phyloP scores from a whole-genome alignment of 2,113 vertebrate species.

The Notothenia rossii region DNA sequence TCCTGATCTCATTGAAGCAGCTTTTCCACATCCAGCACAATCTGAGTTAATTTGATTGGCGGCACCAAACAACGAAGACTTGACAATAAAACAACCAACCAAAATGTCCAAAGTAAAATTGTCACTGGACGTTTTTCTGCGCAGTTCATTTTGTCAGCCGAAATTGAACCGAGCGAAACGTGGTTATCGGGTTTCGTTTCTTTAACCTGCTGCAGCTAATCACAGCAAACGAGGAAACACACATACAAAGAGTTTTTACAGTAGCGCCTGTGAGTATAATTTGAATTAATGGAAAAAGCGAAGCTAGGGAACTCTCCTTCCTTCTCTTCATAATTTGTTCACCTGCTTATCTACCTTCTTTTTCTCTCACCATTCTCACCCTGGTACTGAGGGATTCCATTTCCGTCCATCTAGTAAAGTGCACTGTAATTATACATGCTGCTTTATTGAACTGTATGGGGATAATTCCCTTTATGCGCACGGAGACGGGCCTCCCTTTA shows the following conservation, averaged over 20 bases:
- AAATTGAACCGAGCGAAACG: slow-evolving; percentile 15
- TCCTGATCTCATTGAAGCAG: slow-evolving; percentile 56
- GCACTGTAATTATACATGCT: slow-evolving; percentile 65
- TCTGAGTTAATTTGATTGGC: slow-evolving; percentile 37
- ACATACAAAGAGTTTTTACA: slow-evolving; percentile 17
- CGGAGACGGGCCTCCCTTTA: slow-evolving; percentile 31
- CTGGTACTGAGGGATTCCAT: slow-evolving; percentile 60
- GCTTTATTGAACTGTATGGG: slow-evolving; percentile 58
- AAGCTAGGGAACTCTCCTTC: slow-evolving; percentile 33
- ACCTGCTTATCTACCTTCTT: slow-evolving; percentile 62
- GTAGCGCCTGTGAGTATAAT: slow-evolving; percentile 55
- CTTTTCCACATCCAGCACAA: slow-evolving; percentile 49
- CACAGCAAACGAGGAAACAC: slow-evolving; percentile 41
- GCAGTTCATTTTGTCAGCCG: slow-evolving; percentile 33
- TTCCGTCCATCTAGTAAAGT: slow-evolving; percentile 64
- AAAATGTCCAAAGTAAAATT: slow-evolving; percentile 11
- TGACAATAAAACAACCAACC: slow-evolving; percentile 33
- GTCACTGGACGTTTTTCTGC: neutral
- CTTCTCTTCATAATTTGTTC: slow-evolving; percentile 57
- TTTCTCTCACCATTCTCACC: slow-evolving; percentile 8
- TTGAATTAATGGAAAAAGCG: slow-evolving; percentile 63
- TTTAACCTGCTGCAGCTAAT: slow-evolving; percentile 35
- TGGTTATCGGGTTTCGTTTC: slow-evolving; percentile 31
- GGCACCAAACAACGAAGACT: slow-evolving; percentile 31
- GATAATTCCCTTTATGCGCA: slow-evolving; percentile 48